Evolutionary conservation across 2,797 vertebrate genomes (phyloP).

Genomic region (Lithobates sylvaticus): DNA sequence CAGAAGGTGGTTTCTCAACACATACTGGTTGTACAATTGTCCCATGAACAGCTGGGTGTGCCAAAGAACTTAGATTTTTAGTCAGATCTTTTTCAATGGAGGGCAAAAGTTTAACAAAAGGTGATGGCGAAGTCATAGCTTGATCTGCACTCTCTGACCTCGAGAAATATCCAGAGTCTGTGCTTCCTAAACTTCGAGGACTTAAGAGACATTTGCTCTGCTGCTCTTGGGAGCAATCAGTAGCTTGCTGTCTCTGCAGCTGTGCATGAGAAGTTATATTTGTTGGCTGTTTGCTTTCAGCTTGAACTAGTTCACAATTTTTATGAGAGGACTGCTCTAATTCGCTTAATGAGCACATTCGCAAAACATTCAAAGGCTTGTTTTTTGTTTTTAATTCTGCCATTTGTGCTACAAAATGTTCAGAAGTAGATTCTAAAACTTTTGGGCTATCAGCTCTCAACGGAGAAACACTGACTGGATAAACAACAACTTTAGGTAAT

Average conservation of each 20-base stretch:
- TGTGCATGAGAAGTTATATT: constrained; percentile 85
- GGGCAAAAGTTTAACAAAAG: constrained; percentile 87
- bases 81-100: constrained; percentile 82
- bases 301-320: constrained; percentile 75
- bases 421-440: constrained; percentile 81
- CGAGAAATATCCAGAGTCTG: constrained; percentile 97
- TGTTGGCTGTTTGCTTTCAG: constrained; percentile 84
- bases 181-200: constrained; percentile 95
- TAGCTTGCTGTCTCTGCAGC: constrained; percentile 95
- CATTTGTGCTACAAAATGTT: constrained; percentile 82
- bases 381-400: constrained; percentile 83
- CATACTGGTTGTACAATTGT: constrained; percentile 78
- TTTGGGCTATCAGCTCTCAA: constrained; percentile 88
- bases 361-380: constrained; percentile 75
- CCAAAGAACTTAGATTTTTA: constrained; percentile 76
- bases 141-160: constrained; percentile 97
- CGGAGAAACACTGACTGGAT: constrained; percentile 89
- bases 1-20: constrained; percentile 77
- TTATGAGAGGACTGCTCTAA: constrained; percentile 78
- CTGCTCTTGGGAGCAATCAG: constrained; percentile 92
- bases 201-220: constrained; percentile 92
- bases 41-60: constrained; percentile 70
- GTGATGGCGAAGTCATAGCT: constrained; percentile 91
- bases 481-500: constrained; percentile 94
- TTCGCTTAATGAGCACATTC: constrained; percentile 82